Percentiles rank a stretch among this genome's conserved stretches.
These are phyloP conservation scores for Neoniphon sammara DNA, from an alignment of 2,797 vertebrate species.

Conservation along the genomic window DNA sequence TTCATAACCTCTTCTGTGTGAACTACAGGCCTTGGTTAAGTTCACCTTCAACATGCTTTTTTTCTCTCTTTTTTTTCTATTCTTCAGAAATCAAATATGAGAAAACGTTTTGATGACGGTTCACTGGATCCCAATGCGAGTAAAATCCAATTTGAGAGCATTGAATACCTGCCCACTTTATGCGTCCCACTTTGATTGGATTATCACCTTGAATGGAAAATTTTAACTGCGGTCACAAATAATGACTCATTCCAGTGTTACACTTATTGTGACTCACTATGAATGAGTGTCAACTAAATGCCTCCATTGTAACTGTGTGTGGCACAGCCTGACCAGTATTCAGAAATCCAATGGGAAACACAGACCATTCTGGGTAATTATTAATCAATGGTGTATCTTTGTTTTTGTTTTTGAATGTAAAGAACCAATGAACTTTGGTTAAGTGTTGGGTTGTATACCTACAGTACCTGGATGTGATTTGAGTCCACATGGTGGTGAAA, in stretches of 20 bases:
- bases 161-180: conserved; percentile 6
- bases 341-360: conserved; percentile 52
- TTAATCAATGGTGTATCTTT: background rate
- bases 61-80: background rate
- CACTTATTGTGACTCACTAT: background rate
- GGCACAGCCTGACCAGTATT: conserved; percentile 44
- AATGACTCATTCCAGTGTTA: background rate
- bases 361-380: background rate
- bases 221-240: background rate
- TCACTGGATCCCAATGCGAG: conserved; percentile 8
- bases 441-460: too few species aligned
- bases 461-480: too few species aligned
- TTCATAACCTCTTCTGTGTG: conserved; percentile 33
- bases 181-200: conserved; percentile 30
- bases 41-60: conserved; percentile 42
- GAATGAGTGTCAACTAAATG: conserved; percentile 13
- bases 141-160: conserved; percentile 19
- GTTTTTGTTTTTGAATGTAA: too few species aligned
- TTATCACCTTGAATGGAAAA: conserved; percentile 6
- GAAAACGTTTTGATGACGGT: conserved; percentile 48
- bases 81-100: conserved; percentile 18
- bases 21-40: conserved; percentile 37
- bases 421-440: too few species aligned
- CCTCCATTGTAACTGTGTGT: conserved; percentile 43
- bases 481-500: too few species aligned